phyloP scores from a whole-genome alignment of 2,797 vertebrate species.

The Ctenopoma kingsleyae region DNA sequence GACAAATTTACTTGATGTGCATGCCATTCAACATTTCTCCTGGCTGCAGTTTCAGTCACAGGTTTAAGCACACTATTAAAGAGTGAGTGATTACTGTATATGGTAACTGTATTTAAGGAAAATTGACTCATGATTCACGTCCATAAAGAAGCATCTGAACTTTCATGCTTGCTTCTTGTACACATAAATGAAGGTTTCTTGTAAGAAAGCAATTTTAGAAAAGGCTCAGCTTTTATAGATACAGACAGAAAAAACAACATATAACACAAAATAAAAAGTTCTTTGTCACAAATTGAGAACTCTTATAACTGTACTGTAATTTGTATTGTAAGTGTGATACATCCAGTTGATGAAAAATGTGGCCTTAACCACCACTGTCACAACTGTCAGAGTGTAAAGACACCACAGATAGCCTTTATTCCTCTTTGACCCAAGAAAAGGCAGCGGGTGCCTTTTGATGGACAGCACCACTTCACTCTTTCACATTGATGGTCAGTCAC shows the following conservation, averaged over 20 bases:
- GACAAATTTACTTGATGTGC: neutral
- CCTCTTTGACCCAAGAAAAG: conserved; percentile 55
- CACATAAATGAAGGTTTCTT: conserved; percentile 11
- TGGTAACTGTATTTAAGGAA: conserved; percentile 1
- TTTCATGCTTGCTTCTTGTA: conserved; percentile 26
- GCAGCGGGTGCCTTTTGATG: conserved; percentile 56
- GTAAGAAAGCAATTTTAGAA: conserved; percentile 8
- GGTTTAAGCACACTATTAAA: too few relatives aligned
- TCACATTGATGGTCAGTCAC: conserved; percentile 75
- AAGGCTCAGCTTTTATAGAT: neutral
- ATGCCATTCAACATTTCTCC: neutral
- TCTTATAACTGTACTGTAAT: conserved; percentile 1
- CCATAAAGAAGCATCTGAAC: conserved; percentile 23
- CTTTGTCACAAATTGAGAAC: conserved; percentile 21
- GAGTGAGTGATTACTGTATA: neutral
- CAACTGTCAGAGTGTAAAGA: conserved; percentile 19
- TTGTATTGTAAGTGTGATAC: conserved; percentile 23
- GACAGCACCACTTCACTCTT: conserved; percentile 71
- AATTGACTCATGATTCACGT: conserved; percentile 7
- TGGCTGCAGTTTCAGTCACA: neutral
- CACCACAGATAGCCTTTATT: conserved; percentile 45
- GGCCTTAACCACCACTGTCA: conserved; percentile 9
- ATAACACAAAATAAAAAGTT: neutral
- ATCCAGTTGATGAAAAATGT: conserved; percentile 31
- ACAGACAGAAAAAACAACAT: conserved; percentile 7